A percentile compares a stretch with the other conserved stretches of the same genome.
phyloP scores from a whole-genome alignment of 2,113 vertebrate genomes.

The Mola mola region DNA sequence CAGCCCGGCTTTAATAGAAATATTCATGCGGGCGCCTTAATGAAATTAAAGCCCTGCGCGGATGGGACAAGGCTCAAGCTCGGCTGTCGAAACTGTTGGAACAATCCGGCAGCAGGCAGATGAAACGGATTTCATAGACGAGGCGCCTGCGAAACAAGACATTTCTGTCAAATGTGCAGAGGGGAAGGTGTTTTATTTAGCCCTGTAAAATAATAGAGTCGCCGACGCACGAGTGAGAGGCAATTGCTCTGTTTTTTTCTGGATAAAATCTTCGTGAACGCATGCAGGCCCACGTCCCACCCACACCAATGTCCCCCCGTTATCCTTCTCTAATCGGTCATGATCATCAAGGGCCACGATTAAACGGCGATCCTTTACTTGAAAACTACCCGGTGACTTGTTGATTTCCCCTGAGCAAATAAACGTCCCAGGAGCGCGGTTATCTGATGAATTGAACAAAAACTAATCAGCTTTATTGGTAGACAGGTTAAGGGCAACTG shows the following conservation, averaged over 20 bases:
- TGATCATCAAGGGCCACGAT: constrained; percentile 80
- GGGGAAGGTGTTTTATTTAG: constrained; percentile 34
- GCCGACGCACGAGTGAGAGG: too few relatives aligned
- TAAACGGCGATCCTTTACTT: constrained; percentile 77
- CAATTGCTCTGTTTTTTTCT: too few relatives aligned
- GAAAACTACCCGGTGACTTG: constrained; percentile 88
- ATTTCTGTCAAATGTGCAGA: constrained; percentile 7
- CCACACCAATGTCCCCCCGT: constrained; percentile 69
- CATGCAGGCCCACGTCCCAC: constrained; percentile 26
- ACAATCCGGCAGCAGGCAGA: constrained; percentile 27
- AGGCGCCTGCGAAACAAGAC: constrained; percentile 30
- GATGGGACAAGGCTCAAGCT: constrained; percentile 70
- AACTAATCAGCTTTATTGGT: constrained; percentile 99
- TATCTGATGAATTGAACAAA: constrained; percentile 96
- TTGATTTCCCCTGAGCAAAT: constrained; percentile 98
- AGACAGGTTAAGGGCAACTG: constrained; percentile 95
- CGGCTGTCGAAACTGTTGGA: constrained; percentile 25
- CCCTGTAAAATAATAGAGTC: neutral
- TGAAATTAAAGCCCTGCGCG: constrained; percentile 98
- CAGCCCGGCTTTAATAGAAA: constrained; percentile 99
- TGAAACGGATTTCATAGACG: constrained; percentile 25
- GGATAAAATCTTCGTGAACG: too few relatives aligned
- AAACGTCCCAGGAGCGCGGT: constrained; percentile 85
- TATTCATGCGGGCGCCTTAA: constrained; percentile 97
- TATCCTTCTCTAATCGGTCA: constrained; percentile 79